Evolutionary conservation across 2,797 vertebrate genomes (phyloP).

Genomic region (Poeciliopsis infans): DNA sequence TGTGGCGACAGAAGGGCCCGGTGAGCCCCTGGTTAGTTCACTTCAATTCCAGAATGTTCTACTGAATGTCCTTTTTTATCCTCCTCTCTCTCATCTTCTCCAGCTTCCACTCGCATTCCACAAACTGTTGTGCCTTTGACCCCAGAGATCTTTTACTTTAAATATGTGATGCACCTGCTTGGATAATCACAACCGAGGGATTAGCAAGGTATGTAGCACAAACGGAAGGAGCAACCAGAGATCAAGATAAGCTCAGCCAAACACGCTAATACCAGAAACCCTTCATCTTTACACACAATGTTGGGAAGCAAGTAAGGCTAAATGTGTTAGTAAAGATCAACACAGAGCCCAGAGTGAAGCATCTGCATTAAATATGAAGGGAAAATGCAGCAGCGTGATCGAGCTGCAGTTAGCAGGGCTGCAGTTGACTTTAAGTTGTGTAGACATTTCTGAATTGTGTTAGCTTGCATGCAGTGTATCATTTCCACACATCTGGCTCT

Average conservation of each 20-base stretch:
- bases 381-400: neutral
- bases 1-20: conserved; percentile 44
- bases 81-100: conserved; percentile 9
- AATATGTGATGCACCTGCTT: conserved; percentile 21
- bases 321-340: neutral
- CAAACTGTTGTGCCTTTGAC: conserved; percentile 14
- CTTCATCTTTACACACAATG: neutral
- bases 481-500: neutral
- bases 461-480: neutral
- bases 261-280: conserved; percentile 3
- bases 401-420: neutral
- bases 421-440: neutral
- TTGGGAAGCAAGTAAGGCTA: neutral
- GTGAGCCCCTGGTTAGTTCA: conserved; percentile 50
- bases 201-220: conserved; percentile 49
- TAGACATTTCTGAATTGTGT: neutral
- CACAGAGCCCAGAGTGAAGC: neutral
- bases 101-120: conserved; percentile 6
- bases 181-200: conserved; percentile 48
- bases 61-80: conserved; percentile 55
- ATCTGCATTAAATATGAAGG: conserved; percentile 1
- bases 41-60: conserved; percentile 47
- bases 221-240: conserved; percentile 1
- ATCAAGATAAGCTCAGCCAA: conserved; percentile 19
- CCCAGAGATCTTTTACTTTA: conserved; percentile 25